phyloP scores from a whole-genome alignment of 2,797 vertebrate genomes.

The Crocodylus rhombifer region DNA sequence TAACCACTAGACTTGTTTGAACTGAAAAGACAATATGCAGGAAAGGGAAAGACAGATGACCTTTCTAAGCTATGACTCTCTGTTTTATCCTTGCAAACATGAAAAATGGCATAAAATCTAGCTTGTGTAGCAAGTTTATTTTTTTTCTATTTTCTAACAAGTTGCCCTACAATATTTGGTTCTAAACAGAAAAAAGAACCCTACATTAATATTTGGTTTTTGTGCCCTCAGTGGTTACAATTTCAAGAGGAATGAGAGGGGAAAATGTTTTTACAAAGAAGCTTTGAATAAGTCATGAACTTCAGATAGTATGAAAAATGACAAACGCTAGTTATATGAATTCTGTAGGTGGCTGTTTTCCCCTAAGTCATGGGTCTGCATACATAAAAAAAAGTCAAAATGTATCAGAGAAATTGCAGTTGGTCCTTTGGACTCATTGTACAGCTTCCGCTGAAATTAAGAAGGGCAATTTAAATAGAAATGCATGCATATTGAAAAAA shows the following conservation, averaged over 20 bases:
- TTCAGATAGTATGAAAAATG: background rate
- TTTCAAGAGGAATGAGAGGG: background rate
- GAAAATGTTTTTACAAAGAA: background rate
- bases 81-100: background rate
- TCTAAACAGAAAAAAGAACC: background rate
- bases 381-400: background rate
- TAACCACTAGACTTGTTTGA: background rate
- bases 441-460: background rate
- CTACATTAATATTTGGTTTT: background rate
- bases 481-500: background rate
- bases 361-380: background rate
- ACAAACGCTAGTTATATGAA: background rate
- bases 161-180: background rate
- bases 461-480: background rate
- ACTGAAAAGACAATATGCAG: background rate
- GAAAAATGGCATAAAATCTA: background rate
- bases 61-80: background rate
- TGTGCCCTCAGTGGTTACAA: background rate
- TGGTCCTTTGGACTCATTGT: background rate
- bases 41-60: background rate
- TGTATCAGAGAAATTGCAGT: background rate
- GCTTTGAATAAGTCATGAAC: background rate
- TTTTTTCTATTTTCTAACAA: background rate
- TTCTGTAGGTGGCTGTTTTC: background rate
- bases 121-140: background rate